Evolutionary conservation across 2,113 vertebrate species (phyloP).

Genomic region (Indicator maculatus): DNA sequence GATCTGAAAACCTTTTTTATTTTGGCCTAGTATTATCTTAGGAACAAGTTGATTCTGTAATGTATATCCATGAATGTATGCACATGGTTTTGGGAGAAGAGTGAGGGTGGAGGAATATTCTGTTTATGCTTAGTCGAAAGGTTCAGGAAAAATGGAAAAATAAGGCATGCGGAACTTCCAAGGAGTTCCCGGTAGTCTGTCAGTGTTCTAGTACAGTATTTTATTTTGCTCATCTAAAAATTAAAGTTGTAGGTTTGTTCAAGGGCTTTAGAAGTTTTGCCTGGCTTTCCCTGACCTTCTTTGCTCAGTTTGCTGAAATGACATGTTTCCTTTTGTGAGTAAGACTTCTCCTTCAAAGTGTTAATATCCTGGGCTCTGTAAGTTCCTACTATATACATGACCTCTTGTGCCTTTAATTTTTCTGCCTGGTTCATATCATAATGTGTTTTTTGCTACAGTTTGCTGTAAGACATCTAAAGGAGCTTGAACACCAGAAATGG

Average conservation of each 20-base stretch:
- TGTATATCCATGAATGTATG: background rate
- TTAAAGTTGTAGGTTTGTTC: background rate
- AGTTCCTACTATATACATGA: background rate
- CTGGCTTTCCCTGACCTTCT: background rate
- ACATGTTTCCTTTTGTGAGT: background rate
- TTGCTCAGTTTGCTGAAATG: background rate
- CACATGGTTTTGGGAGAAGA: background rate
- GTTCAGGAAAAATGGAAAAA: background rate
- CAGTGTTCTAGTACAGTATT: background rate
- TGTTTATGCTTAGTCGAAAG: background rate
- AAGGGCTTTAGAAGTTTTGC: background rate
- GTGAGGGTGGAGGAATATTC: background rate
- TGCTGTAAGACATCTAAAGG: conserved; percentile 83
- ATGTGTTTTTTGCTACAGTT: conserved; percentile 74
- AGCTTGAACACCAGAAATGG: conserved; percentile 83
- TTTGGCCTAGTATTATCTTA: background rate
- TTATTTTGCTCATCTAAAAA: background rate
- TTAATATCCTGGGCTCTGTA: background rate
- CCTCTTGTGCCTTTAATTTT: background rate
- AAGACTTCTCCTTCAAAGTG: background rate
- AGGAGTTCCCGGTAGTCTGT: background rate
- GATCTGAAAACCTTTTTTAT: background rate
- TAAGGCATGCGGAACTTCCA: background rate
- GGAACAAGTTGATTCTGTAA: background rate
- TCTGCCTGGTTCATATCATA: background rate